Conservation (phyloP, 2,888 invertebrate species). For the Trissoscelio sp. region DNA sequence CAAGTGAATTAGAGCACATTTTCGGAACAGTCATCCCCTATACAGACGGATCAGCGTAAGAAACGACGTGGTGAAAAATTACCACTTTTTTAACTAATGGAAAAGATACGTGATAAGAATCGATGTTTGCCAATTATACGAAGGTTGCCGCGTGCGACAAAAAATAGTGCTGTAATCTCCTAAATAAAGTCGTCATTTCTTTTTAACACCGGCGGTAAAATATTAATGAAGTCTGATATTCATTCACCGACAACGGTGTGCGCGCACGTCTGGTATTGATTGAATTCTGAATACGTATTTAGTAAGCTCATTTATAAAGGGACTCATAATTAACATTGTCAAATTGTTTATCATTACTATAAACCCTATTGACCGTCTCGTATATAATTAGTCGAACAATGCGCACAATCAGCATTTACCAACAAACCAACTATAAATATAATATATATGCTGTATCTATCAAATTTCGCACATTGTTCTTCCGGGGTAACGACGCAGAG, state of each 20-base stretch:
- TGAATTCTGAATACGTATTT: slow-evolving; percentile 37
- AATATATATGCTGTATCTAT: no score
- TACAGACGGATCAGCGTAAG: slow-evolving; percentile 21
- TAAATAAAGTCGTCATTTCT: slow-evolving; percentile 19
- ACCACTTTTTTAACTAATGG: slow-evolving; percentile 40
- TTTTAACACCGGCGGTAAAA: background rate
- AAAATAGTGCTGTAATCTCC: background rate
- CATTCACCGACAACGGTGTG: background rate
- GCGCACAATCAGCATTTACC: slow-evolving; percentile 22
- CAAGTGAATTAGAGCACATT: slow-evolving; percentile 25
- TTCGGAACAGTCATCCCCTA: slow-evolving; percentile 20
- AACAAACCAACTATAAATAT: slow-evolving; percentile 4
- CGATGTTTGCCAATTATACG: slow-evolving; percentile 22
- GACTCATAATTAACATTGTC: slow-evolving; percentile 35
- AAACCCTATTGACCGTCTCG: slow-evolving; percentile 9
- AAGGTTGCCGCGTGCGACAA: background rate
- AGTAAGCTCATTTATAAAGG: slow-evolving; percentile 30
- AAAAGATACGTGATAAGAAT: slow-evolving; percentile 50
- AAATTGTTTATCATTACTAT: slow-evolving; percentile 36
- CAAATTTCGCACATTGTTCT: slow-evolving; percentile 5
- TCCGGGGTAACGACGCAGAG: background rate
- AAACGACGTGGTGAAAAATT: slow-evolving; percentile 40
- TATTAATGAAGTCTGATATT: slow-evolving; percentile 11
- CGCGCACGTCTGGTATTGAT: slow-evolving; percentile 31
- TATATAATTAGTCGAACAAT: slow-evolving; percentile 26